Evolutionary conservation across 1,140 invertebrate species (phyloP).

Genomic region (Drosophila fuyamai): DNA sequence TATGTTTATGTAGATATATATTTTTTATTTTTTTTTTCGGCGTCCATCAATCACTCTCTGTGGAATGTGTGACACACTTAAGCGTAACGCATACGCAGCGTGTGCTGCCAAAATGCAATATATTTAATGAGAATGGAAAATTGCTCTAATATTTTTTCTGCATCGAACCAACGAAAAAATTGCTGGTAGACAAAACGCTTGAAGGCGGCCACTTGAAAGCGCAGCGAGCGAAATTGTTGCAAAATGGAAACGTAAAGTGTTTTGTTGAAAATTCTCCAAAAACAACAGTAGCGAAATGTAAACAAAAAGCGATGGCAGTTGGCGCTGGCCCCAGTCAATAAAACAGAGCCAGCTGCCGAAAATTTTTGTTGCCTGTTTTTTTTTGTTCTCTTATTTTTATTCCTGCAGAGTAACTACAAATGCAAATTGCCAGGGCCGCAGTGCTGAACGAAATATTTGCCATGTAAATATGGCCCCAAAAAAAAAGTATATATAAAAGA

Average conservation of each 20-base stretch:
- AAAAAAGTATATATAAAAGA: slow-evolving; percentile 16
- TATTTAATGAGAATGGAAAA: slow-evolving; percentile 53
- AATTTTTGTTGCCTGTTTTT: slow-evolving; percentile 8
- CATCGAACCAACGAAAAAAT: slow-evolving; percentile 44
- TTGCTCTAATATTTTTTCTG: slow-evolving; percentile 53
- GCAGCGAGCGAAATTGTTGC: slow-evolving; percentile 66
- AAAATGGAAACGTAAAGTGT: slow-evolving; percentile 79
- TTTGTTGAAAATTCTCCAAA: slow-evolving; percentile 82
- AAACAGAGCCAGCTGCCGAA: slow-evolving; percentile 66
- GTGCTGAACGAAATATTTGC: slow-evolving; percentile 68
- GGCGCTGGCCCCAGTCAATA: slow-evolving; percentile 66
- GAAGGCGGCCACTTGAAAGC: slow-evolving; percentile 69
- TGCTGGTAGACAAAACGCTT: slow-evolving; percentile 19
- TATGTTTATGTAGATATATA: slow-evolving; percentile 10
- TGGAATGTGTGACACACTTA: slow-evolving; percentile 55
- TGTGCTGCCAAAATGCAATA: slow-evolving; percentile 49
- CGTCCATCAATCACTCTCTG: slow-evolving; percentile 36
- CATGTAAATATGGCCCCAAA: slow-evolving; percentile 68
- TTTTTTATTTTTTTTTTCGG: slow-evolving; percentile 19
- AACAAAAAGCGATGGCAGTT: slow-evolving; percentile 62
- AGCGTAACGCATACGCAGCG: slow-evolving; percentile 46
- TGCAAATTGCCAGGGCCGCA: slow-evolving; percentile 60
- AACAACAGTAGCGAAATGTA: slow-evolving; percentile 68
- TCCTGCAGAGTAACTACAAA: slow-evolving; percentile 35
- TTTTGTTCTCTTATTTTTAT: background rate